Conservation (phyloP, 2,797 vertebrate genomes). For the Gouania willdenowi region DNA sequence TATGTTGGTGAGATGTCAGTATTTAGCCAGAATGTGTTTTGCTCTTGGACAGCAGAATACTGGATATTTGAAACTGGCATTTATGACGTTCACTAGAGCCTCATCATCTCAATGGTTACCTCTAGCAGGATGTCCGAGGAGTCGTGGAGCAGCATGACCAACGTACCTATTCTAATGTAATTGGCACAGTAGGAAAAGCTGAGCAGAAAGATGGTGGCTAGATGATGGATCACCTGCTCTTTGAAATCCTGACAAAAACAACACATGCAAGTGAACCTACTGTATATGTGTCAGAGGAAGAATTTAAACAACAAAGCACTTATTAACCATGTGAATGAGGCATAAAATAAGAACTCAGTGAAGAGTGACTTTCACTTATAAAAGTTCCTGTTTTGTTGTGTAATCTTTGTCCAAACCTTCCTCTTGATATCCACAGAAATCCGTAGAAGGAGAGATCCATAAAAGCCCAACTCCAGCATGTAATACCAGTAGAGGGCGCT, state of each 20-base stretch:
- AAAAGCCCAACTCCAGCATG: conserved; percentile 89
- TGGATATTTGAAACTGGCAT: no score
- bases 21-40: no score
- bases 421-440: conserved; percentile 89
- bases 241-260: conserved; percentile 83
- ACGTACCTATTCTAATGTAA: conserved; percentile 87
- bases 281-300: neutral
- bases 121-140: conserved; percentile 89
- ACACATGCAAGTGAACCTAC: neutral
- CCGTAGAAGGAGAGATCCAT: conserved; percentile 85
- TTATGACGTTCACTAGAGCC: no score
- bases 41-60: no score
- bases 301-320: neutral
- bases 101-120: conserved; percentile 74
- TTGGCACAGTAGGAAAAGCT: conserved; percentile 94
- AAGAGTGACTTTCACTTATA: no score
- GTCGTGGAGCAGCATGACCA: conserved; percentile 92
- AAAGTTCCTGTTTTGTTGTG: no score
- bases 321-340: neutral
- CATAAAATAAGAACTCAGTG: neutral
- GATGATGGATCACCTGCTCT: conserved; percentile 91
- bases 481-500: conserved; percentile 87
- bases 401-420: conserved; percentile 81
- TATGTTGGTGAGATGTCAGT: no score
- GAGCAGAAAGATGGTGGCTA: conserved; percentile 90